A percentile compares a stretch with the other conserved stretches of the same genome.
Evolutionary conservation across 2,113 vertebrate species (phyloP).

Genomic region (Pan paniscus): DNA sequence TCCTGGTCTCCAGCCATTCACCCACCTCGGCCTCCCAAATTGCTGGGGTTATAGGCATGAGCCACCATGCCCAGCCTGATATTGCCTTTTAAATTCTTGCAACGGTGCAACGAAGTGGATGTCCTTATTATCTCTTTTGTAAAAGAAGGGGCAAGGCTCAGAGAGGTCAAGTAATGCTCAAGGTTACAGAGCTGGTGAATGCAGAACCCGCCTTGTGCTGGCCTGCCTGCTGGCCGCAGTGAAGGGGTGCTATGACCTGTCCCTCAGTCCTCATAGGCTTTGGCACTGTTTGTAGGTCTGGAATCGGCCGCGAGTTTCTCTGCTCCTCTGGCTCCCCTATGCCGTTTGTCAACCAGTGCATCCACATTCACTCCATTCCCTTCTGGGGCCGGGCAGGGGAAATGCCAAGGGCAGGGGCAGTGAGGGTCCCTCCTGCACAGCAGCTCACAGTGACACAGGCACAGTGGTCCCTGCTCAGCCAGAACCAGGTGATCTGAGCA

Average conservation of each 20-base stretch:
- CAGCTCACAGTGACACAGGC: background rate
- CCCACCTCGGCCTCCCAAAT: too few species aligned
- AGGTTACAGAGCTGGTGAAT: background rate
- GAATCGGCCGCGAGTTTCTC: background rate
- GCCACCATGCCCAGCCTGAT: too few species aligned
- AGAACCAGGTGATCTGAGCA: background rate
- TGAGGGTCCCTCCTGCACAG: rapidly evolving
- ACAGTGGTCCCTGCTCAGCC: background rate
- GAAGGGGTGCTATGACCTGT: background rate
- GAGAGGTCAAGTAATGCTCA: background rate
- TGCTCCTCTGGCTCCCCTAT: background rate
- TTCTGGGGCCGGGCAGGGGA: background rate
- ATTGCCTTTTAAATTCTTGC: too few species aligned
- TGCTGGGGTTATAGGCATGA: too few species aligned
- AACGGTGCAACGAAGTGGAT: rapidly evolving
- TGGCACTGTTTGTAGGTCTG: too few species aligned
- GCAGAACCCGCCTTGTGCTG: rapidly evolving
- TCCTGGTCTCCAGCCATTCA: too few species aligned
- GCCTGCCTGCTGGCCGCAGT: background rate
- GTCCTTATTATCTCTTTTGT: background rate
- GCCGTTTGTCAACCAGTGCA: background rate
- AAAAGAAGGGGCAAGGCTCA: background rate
- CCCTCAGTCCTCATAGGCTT: rapidly evolving
- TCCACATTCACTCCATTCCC: rapidly evolving
- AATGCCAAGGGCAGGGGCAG: background rate